A percentile compares a stretch with the other conserved stretches of the same genome.
phyloP scores from a whole-genome alignment of 2,113 vertebrate genomes.

The Struthidea cinerea region DNA sequence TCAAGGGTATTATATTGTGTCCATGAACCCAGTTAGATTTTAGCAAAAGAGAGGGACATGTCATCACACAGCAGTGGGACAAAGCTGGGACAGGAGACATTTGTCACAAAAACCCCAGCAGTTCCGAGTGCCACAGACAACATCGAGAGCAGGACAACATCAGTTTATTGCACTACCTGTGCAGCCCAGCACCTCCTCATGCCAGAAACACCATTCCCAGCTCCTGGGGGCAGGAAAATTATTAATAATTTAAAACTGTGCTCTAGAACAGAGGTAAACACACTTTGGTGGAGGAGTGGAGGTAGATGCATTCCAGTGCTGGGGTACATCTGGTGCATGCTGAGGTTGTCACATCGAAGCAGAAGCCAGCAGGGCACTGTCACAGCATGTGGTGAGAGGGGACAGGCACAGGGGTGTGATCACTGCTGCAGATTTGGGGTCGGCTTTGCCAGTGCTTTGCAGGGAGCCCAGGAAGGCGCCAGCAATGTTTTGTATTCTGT shows the following conservation, averaged over 20 bases:
- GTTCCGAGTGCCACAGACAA: background rate
- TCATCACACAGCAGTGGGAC: background rate
- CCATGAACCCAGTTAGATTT: background rate
- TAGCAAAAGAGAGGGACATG: background rate
- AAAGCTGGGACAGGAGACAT: background rate
- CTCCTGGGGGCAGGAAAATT: background rate
- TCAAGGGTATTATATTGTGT: background rate
- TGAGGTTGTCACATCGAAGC: background rate
- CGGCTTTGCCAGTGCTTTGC: background rate
- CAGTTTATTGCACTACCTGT: background rate
- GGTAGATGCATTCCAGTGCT: background rate
- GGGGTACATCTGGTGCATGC: background rate
- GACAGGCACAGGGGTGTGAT: background rate
- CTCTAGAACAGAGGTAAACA: background rate
- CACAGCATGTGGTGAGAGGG: fast-evolving
- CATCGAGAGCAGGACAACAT: background rate
- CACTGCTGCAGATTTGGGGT: background rate
- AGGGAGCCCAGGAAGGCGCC: constrained; percentile 1
- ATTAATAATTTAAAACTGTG: background rate
- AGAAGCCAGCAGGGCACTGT: background rate
- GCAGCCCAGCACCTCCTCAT: background rate
- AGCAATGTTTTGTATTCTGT: background rate
- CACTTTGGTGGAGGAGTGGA: background rate
- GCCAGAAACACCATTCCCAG: background rate
- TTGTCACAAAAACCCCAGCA: background rate